Conservation (phyloP, 1,140 invertebrate genomes). For the Sarcophaga bullata region DNA sequence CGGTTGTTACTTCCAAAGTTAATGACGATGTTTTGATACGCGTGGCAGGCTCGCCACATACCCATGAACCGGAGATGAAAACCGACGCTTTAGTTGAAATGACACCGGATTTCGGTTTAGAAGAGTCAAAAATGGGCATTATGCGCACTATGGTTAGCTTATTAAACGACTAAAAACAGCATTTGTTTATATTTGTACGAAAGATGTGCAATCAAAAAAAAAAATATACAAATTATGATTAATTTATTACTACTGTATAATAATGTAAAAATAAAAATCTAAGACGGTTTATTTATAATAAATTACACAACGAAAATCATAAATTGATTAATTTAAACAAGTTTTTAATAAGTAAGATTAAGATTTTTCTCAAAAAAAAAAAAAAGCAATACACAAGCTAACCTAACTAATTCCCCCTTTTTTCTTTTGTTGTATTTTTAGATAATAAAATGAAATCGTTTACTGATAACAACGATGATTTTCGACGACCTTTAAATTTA, state of each 20-base stretch:
- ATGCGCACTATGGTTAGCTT: slow-evolving; percentile 43
- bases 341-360: neutral
- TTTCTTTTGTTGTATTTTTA: slow-evolving; percentile 1
- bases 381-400: too few species aligned
- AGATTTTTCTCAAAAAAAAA: too few species aligned
- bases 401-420: neutral
- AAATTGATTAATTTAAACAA: neutral
- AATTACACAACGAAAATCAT: slow-evolving; percentile 9
- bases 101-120: slow-evolving; percentile 53
- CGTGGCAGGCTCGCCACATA: slow-evolving; percentile 59
- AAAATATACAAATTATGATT: neutral
- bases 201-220: neutral
- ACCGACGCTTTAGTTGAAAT: slow-evolving; percentile 53
- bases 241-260: neutral
- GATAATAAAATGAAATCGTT: neutral
- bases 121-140: slow-evolving; percentile 48
- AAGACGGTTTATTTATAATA: neutral
- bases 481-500: slow-evolving; percentile 50
- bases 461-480: neutral
- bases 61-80: slow-evolving; percentile 59
- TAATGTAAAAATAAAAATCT: slow-evolving; percentile 16
- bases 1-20: slow-evolving; percentile 61
- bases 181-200: neutral
- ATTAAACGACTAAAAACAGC: slow-evolving; percentile 11
- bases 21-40: slow-evolving; percentile 53